A percentile compares a stretch with the other conserved stretches of the same genome.
Evolutionary conservation across 2,888 invertebrate species (phyloP).

Genomic region (Morpho achilles): DNA sequence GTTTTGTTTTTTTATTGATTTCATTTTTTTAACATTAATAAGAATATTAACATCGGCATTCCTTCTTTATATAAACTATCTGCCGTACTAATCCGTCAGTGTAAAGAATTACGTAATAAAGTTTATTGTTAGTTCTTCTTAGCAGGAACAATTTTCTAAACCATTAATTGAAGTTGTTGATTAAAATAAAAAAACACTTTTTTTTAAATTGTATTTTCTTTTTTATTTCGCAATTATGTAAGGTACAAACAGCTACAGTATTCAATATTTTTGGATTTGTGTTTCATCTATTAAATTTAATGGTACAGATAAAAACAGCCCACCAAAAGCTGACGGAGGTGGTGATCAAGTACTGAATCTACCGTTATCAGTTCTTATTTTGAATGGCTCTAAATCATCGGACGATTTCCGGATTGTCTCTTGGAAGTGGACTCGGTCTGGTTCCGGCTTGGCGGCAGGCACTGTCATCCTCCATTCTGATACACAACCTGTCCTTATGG

Average conservation of each 20-base stretch:
- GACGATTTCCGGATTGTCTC: conserved; percentile 92
- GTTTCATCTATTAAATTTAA: not conserved
- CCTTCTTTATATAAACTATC: too few species aligned
- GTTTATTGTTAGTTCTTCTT: too few species aligned
- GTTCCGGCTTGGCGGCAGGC: conserved; percentile 89
- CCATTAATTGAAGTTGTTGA: too few species aligned
- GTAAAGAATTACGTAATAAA: too few species aligned
- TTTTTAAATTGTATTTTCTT: too few species aligned
- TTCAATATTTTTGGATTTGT: not conserved
- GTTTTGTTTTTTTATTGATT: not conserved
- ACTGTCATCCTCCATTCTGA: conserved; percentile 88
- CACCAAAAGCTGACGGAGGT: conserved; percentile 93
- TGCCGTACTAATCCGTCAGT: too few species aligned
- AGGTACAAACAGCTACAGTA: not conserved
- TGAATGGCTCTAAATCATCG: conserved; percentile 91
- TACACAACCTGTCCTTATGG: conserved; percentile 84
- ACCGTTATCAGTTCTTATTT: conserved; percentile 85
- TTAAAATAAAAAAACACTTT: too few species aligned
- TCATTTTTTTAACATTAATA: not conserved
- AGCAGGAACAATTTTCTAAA: too few species aligned
- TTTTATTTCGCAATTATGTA: too few species aligned
- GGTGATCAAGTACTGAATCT: conserved; percentile 88
- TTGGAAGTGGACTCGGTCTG: conserved; percentile 90
- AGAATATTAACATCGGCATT: too few species aligned
- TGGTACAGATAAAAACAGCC: conserved; percentile 90